Evolutionary conservation across 2,113 vertebrate species (phyloP).

Genomic region (Erythrolamprus reginae): DNA sequence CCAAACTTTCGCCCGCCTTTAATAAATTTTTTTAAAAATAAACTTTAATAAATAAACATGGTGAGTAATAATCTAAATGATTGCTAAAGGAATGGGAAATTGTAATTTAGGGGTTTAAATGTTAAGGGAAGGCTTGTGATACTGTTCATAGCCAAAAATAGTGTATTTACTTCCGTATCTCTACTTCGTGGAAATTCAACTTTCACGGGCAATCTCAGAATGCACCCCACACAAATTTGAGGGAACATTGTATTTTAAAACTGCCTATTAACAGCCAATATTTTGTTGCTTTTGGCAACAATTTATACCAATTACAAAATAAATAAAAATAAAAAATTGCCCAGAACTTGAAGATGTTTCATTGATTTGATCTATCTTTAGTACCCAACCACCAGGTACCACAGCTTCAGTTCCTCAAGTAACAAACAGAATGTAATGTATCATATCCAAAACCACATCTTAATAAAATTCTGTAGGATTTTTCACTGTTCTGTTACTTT

Average conservation of each 20-base stretch:
- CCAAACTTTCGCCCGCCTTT: no score
- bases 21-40: no score
- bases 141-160: no score
- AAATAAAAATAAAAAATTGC: not conserved
- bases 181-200: no score
- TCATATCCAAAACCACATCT: not conserved
- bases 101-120: no score
- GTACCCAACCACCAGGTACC: not conserved
- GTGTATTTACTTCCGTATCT: no score
- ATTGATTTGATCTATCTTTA: not conserved
- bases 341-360: not conserved
- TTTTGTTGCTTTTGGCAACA: not conserved
- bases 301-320: not conserved
- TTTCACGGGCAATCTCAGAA: no score
- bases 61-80: no score
- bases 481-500: slow-evolving; percentile 16
- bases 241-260: not conserved
- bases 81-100: no score
- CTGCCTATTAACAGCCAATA: not conserved
- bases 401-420: not conserved
- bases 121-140: no score
- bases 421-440: not conserved
- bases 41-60: no score
- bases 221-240: no score
- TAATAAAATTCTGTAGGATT: not conserved